Evolutionary conservation across 2,888 invertebrate genomes (phyloP), one percentile per base, ranked within the genome.

Genomic region (Dryococelus australis): DNA sequence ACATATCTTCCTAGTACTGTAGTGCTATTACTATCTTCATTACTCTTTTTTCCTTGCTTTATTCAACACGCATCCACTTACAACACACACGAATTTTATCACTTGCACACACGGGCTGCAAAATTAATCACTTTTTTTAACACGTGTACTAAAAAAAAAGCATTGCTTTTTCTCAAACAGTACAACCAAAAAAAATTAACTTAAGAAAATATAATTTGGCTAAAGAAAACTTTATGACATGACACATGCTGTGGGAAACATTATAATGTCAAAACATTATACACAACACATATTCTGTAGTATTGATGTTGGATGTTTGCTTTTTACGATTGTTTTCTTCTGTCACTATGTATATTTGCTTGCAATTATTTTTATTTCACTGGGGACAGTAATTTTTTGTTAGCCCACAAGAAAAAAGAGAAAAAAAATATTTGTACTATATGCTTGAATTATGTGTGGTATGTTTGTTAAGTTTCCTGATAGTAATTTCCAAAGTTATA

Each of bases 41-140:
- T 65, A 65, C n/a, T 65, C 65, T 65, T 24, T 65, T 65, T 65
- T 24, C 65, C 65, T 65, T 65, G 65, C 65, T 65, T 65, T 65
- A 16, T 65, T 65, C 65, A 65, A 24, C n/a, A 65, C 16, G 65
- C 65, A 65, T 65, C 24, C 65, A 65, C 24, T n/a, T 16, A 65
- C 65, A 65, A 65, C 65, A 65, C 20, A 65, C 65, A 65, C 65
- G 16, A 65, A 0, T 65, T 16, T 65, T 0, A 65, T 16, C n/a
- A 65, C 24, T n/a, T 65, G 65, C 65, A 65, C 65, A 51, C 51
- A 65, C 65, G 0, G 16, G n/a, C 65, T 10, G 65, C 8, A 65
- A 65, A 47, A 47, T 47, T 47, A 47, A 13, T 47, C 16, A 47
- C 47, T 47, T 13, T 47, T 47, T 47, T 13, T 13, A 47, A 13